These are phyloP conservation scores for Lepidonotus clava DNA, from an alignment of 2,888 invertebrate genomes.

Conservation along the genomic window DNA sequence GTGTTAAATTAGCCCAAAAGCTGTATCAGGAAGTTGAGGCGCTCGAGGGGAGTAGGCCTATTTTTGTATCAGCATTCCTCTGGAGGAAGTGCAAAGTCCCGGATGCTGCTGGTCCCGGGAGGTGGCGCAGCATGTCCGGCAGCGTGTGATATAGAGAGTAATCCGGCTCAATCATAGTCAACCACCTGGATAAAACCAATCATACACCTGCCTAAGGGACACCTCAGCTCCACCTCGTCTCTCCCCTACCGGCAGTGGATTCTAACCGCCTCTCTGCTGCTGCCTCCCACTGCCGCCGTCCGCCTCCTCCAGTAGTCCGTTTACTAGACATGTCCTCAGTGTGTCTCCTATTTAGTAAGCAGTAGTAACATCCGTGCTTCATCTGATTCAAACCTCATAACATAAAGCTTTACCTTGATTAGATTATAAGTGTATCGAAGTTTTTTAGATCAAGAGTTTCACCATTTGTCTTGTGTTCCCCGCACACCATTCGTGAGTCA, in stretches of 20 bases:
- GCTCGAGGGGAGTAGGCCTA: background rate
- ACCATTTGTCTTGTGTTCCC: too few relatives aligned
- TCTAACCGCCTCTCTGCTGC: background rate
- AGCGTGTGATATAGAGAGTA: background rate
- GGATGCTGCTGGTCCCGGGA: background rate
- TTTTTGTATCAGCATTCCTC: background rate
- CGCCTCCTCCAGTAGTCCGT: background rate
- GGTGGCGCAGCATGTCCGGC: background rate
- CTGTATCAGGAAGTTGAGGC: background rate
- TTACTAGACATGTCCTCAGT: too few relatives aligned
- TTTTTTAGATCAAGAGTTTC: too few relatives aligned
- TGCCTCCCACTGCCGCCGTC: background rate
- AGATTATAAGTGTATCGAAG: too few relatives aligned
- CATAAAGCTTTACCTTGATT: too few relatives aligned
- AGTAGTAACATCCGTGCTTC: too few relatives aligned
- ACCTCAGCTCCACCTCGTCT: too few relatives aligned
- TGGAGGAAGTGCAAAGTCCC: background rate
- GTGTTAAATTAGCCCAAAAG: too few relatives aligned
- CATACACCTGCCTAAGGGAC: background rate
- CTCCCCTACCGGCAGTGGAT: too few relatives aligned
- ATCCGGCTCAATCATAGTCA: constrained; percentile 16
- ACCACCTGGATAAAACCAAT: constrained; percentile 38
- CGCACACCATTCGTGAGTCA: too few relatives aligned
- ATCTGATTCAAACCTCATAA: too few relatives aligned
- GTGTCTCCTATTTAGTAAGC: too few relatives aligned